Conservation (phyloP, 2,113 vertebrate species). For the Strigops habroptila region DNA sequence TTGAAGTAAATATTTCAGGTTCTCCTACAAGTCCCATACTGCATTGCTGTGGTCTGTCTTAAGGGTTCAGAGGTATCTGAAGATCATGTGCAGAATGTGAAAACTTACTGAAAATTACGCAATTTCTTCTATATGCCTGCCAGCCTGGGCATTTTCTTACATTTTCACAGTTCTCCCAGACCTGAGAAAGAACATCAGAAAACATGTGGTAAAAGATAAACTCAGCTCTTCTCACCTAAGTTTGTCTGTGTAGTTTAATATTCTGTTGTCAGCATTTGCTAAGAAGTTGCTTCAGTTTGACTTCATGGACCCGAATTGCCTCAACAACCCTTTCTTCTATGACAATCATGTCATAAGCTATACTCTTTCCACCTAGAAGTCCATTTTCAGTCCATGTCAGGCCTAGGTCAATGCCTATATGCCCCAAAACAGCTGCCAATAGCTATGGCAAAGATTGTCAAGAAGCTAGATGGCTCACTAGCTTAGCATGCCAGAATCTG, state of each 20-base stretch:
- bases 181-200: neutral
- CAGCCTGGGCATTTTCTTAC: neutral
- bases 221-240: neutral
- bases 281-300: neutral
- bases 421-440: neutral
- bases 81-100: neutral
- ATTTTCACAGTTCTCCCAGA: neutral
- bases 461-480: neutral
- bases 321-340: neutral
- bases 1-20: neutral
- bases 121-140: neutral
- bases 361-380: neutral
- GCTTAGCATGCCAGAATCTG: neutral
- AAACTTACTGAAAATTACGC: neutral
- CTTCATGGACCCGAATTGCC: neutral
- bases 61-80: neutral
- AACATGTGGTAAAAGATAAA: neutral
- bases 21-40: neutral
- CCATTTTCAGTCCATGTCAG: neutral
- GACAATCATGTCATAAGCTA: neutral
- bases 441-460: neutral
- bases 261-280: neutral
- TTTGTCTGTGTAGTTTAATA: neutral
- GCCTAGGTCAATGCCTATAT: neutral
- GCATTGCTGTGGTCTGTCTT: neutral